Conservation (phyloP, 2,888 invertebrate species). For the Himalopsyche anomala region DNA sequence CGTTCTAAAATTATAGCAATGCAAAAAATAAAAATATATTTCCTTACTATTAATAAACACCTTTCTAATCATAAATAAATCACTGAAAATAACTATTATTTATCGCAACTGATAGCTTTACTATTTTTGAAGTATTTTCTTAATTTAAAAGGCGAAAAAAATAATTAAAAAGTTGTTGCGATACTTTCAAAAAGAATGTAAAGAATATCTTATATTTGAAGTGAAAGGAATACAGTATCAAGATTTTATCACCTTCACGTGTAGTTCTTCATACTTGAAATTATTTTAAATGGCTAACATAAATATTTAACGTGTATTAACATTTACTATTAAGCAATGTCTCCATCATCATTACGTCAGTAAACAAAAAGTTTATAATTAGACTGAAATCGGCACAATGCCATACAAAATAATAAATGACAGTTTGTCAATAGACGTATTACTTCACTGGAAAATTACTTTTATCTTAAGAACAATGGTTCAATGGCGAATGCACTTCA, state of each 20-base stretch:
- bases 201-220: not conserved
- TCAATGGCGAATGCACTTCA: not conserved
- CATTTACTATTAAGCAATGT: not conserved
- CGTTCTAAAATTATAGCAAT: no score
- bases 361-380: slow-evolving; percentile 4
- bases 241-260: not conserved
- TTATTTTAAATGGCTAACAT: not conserved
- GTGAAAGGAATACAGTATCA: slow-evolving; percentile 3
- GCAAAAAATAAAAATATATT: no score
- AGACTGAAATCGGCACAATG: slow-evolving; percentile 25
- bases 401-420: not conserved
- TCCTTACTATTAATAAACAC: no score
- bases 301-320: not conserved
- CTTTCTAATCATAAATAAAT: no score
- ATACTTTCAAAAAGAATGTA: not conserved
- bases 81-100: no score
- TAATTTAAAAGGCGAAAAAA: not conserved
- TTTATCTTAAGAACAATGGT: not conserved
- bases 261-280: not conserved
- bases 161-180: not conserved
- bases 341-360: not conserved
- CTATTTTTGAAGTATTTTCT: not conserved
- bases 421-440: not conserved
- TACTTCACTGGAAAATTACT: not conserved
- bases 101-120: no score